Conservation (phyloP, 1,140 invertebrate species). For the Zaprionus tsacasi region DNA sequence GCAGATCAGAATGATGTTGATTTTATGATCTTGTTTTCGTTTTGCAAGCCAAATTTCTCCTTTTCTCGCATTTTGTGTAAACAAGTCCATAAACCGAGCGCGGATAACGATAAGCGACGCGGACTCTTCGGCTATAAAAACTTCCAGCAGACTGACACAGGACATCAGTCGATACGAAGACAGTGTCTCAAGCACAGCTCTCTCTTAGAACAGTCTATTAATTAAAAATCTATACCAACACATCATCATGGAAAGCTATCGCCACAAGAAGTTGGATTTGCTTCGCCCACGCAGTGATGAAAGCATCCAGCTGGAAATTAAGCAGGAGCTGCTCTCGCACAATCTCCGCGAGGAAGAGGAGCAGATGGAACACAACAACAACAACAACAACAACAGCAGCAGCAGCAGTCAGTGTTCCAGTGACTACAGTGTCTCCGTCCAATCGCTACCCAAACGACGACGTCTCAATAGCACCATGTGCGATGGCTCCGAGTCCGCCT, state of each 20-base stretch:
- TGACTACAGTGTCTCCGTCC: slow-evolving; percentile 26
- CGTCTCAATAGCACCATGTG: slow-evolving; percentile 45
- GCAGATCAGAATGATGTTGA: slow-evolving; percentile 36
- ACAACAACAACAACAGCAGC: background rate
- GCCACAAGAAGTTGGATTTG: slow-evolving; percentile 77
- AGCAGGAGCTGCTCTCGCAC: slow-evolving; percentile 51
- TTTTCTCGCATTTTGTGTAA: slow-evolving; percentile 56
- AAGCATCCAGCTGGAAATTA: slow-evolving; percentile 27
- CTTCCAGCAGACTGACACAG: slow-evolving; percentile 19
- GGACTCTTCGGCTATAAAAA: slow-evolving; percentile 45
- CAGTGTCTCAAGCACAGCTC: slow-evolving; percentile 9
- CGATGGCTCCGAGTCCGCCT: slow-evolving; percentile 38
- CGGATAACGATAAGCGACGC: slow-evolving; percentile 38
- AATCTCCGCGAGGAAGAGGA: slow-evolving; percentile 37
- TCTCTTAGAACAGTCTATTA: background rate
- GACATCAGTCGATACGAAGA: slow-evolving; percentile 57
- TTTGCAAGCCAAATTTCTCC: slow-evolving; percentile 59
- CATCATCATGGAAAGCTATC: slow-evolving; percentile 50
- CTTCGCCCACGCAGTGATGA: slow-evolving; percentile 19
- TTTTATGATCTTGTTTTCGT: slow-evolving; percentile 73
- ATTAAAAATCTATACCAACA: background rate
- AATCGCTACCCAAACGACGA: slow-evolving; percentile 50
- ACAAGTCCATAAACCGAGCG: slow-evolving; percentile 64
- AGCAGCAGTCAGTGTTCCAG: slow-evolving; percentile 50
- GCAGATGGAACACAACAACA: slow-evolving; percentile 5